Evolutionary conservation across 1,140 invertebrate genomes (phyloP).

Genomic region (Temnothorax longispinosus): DNA sequence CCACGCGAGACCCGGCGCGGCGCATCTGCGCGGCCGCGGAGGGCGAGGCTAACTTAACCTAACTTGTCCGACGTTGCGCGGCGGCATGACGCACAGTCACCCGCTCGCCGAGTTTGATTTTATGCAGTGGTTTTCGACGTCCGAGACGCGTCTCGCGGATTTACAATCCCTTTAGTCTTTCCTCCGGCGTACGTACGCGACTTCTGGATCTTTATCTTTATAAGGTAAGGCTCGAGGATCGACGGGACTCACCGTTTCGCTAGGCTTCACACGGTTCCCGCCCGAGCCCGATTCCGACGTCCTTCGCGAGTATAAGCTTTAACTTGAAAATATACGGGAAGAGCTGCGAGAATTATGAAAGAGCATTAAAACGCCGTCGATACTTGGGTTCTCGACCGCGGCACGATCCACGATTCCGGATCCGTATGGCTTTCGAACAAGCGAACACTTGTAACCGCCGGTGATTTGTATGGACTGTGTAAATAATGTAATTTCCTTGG

Average conservation of each 20-base stretch:
- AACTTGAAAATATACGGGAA: background rate
- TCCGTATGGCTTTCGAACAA: conserved; percentile 12
- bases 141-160: background rate
- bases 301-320: background rate
- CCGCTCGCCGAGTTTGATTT: background rate
- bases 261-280: background rate
- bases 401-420: background rate
- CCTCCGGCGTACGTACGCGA: background rate
- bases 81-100: no score
- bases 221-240: conserved; percentile 15
- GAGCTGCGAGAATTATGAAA: background rate
- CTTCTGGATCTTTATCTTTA: conserved; percentile 25
- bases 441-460: conserved; percentile 21
- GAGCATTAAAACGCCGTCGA: background rate
- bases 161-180: background rate
- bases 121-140: background rate
- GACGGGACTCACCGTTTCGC: background rate
- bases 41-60: background rate
- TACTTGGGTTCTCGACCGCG: conserved; percentile 4
- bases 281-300: background rate
- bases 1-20: no score
- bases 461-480: conserved; percentile 38
- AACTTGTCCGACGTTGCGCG: background rate
- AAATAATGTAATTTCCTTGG: conserved; percentile 47
- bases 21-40: conserved; percentile 33